phyloP scores from a whole-genome alignment of 1,140 invertebrate species.

The Ceratina calcarata region DNA sequence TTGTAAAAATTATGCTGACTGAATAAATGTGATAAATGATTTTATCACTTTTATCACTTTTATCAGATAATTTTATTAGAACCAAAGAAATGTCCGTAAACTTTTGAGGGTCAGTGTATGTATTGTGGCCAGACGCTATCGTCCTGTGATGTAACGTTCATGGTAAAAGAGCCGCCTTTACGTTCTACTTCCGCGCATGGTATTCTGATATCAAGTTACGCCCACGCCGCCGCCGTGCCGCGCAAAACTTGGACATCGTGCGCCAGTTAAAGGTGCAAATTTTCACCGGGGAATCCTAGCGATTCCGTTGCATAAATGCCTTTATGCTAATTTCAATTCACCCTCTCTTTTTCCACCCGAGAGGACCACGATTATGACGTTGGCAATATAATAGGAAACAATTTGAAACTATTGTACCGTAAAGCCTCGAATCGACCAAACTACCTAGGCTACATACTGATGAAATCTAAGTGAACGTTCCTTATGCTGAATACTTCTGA shows the following conservation, averaged over 20 bases:
- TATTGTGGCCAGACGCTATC: slow-evolving; percentile 39
- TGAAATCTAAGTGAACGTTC: too few relatives aligned
- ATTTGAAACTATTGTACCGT: too few relatives aligned
- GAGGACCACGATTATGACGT: neutral
- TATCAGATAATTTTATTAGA: too few relatives aligned
- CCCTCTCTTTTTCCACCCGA: neutral
- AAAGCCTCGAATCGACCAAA: too few relatives aligned
- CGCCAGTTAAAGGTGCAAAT: slow-evolving; percentile 12
- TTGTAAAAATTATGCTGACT: too few relatives aligned
- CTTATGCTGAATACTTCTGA: too few relatives aligned
- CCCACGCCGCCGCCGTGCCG: neutral
- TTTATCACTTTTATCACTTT: too few relatives aligned
- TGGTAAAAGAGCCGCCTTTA: slow-evolving; percentile 49
- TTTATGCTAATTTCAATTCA: neutral
- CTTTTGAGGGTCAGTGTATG: too few relatives aligned
- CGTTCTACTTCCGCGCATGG: slow-evolving; percentile 52
- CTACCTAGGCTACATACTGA: too few relatives aligned
- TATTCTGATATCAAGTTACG: slow-evolving; percentile 47
- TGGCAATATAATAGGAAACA: neutral
- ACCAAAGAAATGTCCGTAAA: too few relatives aligned
- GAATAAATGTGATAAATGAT: too few relatives aligned
- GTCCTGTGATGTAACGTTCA: slow-evolving; percentile 38
- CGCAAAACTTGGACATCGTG: slow-evolving; percentile 4
- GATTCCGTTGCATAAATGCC: neutral
- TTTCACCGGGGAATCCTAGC: slow-evolving; percentile 9